Conservation (phyloP, 1,140 invertebrate genomes). For the Zophobas morio region DNA sequence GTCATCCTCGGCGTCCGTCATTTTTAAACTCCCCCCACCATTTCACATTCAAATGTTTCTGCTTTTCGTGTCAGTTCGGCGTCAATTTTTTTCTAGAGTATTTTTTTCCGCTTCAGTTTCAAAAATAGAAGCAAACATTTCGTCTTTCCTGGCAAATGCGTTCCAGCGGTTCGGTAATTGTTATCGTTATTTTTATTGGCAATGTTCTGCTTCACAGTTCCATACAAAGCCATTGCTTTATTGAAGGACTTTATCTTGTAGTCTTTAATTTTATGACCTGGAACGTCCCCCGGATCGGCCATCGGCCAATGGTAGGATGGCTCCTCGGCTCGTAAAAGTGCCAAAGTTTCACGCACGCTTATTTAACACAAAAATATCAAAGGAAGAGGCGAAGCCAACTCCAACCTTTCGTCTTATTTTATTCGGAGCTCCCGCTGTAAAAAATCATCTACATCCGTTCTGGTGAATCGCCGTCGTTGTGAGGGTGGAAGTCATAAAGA, state of each 20-base stretch:
- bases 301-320: conserved; percentile 3
- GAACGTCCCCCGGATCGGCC: conserved; percentile 21
- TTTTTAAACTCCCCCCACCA: too few species aligned
- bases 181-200: conserved; percentile 39
- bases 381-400: conserved; percentile 11
- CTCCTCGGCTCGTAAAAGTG: conserved; percentile 19
- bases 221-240: conserved; percentile 37
- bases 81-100: too few species aligned
- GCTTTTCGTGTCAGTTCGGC: too few species aligned
- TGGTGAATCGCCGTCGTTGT: not conserved
- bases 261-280: conserved; percentile 40
- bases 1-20: too few species aligned
- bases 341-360: conserved; percentile 34
- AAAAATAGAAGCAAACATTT: too few species aligned
- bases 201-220: conserved; percentile 41
- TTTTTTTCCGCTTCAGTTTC: too few species aligned
- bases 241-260: conserved; percentile 39
- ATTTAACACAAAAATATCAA: conserved; percentile 33
- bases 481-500: conserved; percentile 24
- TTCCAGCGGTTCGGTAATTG: conserved; percentile 38
- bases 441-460: conserved; percentile 34
- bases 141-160: conserved; percentile 20
- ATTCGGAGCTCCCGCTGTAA: conserved; percentile 10
- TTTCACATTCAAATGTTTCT: too few species aligned
- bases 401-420: conserved; percentile 32